These are phyloP conservation scores for Melipona beecheii DNA, from an alignment of 2,888 invertebrate genomes.

Conservation along the genomic window DNA sequence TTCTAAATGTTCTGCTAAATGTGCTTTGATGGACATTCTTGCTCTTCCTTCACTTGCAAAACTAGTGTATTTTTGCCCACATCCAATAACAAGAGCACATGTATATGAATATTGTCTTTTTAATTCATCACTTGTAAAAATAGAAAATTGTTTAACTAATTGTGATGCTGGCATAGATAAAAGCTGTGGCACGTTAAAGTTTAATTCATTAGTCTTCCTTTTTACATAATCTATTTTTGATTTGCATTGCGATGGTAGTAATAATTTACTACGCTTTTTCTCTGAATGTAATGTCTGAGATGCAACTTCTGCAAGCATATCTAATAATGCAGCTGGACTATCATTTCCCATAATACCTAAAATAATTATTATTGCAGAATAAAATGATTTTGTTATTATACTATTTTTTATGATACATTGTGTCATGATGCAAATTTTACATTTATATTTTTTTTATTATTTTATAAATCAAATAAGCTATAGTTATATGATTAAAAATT, in stretches of 20 bases:
- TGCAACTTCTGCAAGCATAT: constrained; percentile 86
- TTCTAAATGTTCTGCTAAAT: constrained; percentile 84
- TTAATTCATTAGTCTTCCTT: constrained; percentile 71
- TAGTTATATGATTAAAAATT: neutral
- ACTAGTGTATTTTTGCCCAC: constrained; percentile 84
- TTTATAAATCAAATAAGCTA: neutral
- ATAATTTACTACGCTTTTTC: constrained; percentile 70
- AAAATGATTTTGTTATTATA: neutral
- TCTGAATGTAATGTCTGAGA: constrained; percentile 84
- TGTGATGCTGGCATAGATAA: constrained; percentile 84
- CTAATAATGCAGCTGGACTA: constrained; percentile 83
- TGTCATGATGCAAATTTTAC: neutral
- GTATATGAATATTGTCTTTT: constrained; percentile 85
- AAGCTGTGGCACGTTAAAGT: constrained; percentile 75
- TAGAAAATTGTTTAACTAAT: constrained; percentile 85
- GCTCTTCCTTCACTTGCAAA: constrained; percentile 86
- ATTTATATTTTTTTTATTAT: neutral
- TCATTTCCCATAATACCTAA: constrained; percentile 78
- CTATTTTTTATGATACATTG: neutral
- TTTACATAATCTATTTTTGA: constrained; percentile 65
- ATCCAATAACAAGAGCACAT: constrained; percentile 85
- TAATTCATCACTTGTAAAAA: constrained; percentile 85
- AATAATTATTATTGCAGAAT: constrained; percentile 13
- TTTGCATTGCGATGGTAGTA: constrained; percentile 62
- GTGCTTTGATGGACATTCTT: constrained; percentile 84